phyloP scores from a whole-genome alignment of 1,140 invertebrate species.

The Panulirus ornatus region DNA sequence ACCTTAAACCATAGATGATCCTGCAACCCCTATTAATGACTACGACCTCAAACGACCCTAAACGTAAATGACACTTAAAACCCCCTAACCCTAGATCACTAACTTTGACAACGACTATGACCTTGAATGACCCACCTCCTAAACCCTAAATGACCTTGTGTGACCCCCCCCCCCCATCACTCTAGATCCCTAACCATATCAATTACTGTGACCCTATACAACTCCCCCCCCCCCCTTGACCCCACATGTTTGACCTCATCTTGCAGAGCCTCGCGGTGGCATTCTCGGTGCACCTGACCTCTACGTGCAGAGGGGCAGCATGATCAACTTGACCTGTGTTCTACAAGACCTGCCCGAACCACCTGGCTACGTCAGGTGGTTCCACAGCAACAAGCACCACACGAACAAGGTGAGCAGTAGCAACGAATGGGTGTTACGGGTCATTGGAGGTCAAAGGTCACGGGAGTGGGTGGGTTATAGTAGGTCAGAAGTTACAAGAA shows the following conservation, averaged over 20 bases:
- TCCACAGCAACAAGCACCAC: slow-evolving; percentile 28
- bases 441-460: no score
- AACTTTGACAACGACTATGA: no score
- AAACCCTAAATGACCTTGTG: no score
- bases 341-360: slow-evolving; percentile 40
- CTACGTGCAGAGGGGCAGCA: slow-evolving; percentile 47
- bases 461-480: no score
- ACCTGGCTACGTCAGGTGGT: slow-evolving; percentile 13
- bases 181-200: neutral
- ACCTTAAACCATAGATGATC: no score
- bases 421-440: no score
- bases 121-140: no score
- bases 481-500: no score
- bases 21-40: no score
- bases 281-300: slow-evolving; percentile 48
- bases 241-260: neutral
- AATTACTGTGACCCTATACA: neutral
- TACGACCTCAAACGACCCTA: no score
- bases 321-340: slow-evolving; percentile 47
- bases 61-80: no score
- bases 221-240: neutral
- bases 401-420: neutral
- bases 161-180: neutral
- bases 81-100: no score
- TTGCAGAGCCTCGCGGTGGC: slow-evolving; percentile 24